These are phyloP conservation scores for Galerucella nymphaeae DNA, from an alignment of 2,888 invertebrate genomes.

Conservation along the genomic window DNA sequence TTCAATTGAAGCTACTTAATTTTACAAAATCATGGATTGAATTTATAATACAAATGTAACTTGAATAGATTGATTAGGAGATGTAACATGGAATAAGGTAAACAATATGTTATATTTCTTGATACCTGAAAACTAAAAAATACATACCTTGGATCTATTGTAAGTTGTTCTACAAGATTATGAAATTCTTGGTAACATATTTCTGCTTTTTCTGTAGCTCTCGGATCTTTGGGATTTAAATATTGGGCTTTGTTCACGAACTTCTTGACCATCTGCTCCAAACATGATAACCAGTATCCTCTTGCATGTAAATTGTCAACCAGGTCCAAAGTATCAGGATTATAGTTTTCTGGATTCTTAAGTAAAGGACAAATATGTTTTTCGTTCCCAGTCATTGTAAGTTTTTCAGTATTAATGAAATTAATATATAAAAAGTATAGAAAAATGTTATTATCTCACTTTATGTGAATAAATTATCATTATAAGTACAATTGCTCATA, in stretches of 20 bases:
- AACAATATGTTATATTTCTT: too few relatives aligned
- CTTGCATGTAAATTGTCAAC: conserved; percentile 86
- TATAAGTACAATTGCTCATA: not conserved
- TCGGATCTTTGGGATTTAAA: conserved; percentile 80
- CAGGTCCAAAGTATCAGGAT: conserved; percentile 93
- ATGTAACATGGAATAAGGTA: too few relatives aligned
- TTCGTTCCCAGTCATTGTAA: conserved; percentile 43
- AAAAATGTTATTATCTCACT: not conserved
- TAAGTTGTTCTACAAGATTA: conserved; percentile 79
- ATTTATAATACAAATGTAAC: too few relatives aligned
- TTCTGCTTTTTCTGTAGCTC: conserved; percentile 82
- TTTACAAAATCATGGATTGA: too few relatives aligned
- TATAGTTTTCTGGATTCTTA: conserved; percentile 81
- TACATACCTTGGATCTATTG: conserved; percentile 83
- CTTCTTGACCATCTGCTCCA: conserved; percentile 86
- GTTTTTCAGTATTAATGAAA: not conserved
- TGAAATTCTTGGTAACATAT: conserved; percentile 87
- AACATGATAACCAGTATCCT: conserved; percentile 92
- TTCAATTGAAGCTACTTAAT: too few relatives aligned
- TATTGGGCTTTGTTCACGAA: conserved; percentile 85
- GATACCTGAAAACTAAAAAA: not conserved
- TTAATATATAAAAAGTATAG: not conserved
- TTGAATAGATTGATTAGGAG: too few relatives aligned
- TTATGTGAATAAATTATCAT: not conserved
- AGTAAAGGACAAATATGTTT: conserved; percentile 77